Conservation (phyloP, 2,113 vertebrate species). For the Proteles cristata region DNA sequence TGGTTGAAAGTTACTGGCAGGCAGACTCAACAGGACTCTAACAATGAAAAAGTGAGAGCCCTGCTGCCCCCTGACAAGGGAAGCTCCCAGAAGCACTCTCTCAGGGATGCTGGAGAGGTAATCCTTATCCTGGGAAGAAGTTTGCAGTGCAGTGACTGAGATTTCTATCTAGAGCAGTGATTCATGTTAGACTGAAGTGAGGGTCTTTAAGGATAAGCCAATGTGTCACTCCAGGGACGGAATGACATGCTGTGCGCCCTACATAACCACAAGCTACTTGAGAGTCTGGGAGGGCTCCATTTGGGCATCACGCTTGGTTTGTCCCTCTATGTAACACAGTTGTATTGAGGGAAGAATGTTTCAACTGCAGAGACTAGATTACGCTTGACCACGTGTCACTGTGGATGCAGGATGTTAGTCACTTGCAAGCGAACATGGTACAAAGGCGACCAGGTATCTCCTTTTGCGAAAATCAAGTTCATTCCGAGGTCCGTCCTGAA, state of each 20-base stretch:
- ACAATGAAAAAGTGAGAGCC: not conserved
- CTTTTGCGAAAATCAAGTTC: not conserved
- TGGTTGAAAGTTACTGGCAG: not conserved
- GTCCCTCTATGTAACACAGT: not conserved
- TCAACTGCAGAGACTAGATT: not conserved
- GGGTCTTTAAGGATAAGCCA: not conserved
- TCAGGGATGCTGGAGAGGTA: not conserved
- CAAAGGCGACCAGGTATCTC: not conserved
- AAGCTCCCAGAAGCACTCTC: not conserved
- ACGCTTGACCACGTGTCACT: not conserved
- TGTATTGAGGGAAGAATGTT: slow-evolving; percentile 7
- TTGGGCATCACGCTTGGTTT: not conserved
- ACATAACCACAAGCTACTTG: not conserved
- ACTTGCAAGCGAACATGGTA: not conserved
- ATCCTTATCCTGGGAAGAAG: not conserved
- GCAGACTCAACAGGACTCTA: not conserved
- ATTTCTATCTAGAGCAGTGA: not conserved
- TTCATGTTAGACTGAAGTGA: not conserved
- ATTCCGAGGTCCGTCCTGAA: not conserved
- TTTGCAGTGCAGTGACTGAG: not conserved
- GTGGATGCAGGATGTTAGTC: not conserved
- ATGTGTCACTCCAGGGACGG: not conserved
- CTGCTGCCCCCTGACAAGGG: not conserved
- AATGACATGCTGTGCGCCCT: not conserved
- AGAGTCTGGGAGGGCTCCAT: not conserved